These are phyloP conservation scores for Notospermus geniculatus DNA, from an alignment of 1,140 invertebrate genomes.

Conservation along the genomic window DNA sequence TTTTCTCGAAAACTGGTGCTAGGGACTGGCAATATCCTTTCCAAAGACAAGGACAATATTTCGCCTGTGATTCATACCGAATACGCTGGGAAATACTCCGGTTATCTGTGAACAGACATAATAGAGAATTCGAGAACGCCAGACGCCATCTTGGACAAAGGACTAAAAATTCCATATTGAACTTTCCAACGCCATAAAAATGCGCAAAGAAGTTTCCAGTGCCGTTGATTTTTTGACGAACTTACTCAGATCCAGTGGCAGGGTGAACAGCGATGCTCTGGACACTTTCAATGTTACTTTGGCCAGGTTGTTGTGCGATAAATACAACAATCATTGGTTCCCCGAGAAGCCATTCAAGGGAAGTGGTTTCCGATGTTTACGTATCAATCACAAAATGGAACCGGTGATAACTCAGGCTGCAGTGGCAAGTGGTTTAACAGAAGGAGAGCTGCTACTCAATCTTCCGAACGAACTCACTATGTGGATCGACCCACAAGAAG, in stretches of 20 bases:
- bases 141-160: slow-evolving; percentile 5
- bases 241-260: slow-evolving; percentile 58
- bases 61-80: too few species aligned
- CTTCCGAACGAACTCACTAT: slow-evolving; percentile 68
- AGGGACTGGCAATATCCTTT: too few species aligned
- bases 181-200: slow-evolving; percentile 18
- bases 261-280: slow-evolving; percentile 58
- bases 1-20: too few species aligned
- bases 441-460: slow-evolving; percentile 57
- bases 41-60: too few species aligned
- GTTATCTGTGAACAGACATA: too few species aligned
- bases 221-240: slow-evolving; percentile 67
- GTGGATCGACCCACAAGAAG: slow-evolving; percentile 70
- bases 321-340: slow-evolving; percentile 69
- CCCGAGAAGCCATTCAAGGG: slow-evolving; percentile 66
- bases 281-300: slow-evolving; percentile 61
- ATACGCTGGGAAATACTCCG: too few species aligned
- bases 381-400: slow-evolving; percentile 69
- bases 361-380: slow-evolving; percentile 66
- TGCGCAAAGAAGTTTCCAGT: slow-evolving; percentile 62
- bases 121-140: too few species aligned
- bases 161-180: not conserved
- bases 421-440: slow-evolving; percentile 59
- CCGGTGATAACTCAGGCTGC: slow-evolving; percentile 63
- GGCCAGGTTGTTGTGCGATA: slow-evolving; percentile 58